Evolutionary conservation across 2,888 invertebrate species (phyloP), one percentile per base, ranked within the genome.

Genomic region (Ferdinandea cuprea): DNA sequence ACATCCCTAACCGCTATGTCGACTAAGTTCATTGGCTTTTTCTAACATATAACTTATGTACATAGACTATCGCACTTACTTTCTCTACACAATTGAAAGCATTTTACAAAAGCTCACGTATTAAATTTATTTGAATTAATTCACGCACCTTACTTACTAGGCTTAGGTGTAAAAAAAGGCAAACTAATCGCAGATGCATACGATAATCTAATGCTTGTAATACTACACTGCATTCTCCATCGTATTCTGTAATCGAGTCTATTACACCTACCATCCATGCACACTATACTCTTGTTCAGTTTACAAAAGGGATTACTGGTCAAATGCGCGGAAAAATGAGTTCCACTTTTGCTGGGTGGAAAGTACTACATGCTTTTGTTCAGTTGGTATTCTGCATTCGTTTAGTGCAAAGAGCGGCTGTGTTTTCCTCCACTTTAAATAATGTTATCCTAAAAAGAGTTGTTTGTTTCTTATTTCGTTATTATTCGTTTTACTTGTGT

Each of bases 231-330:
- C 50, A 59, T 15, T 68, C 58, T 15, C 52, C 42, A 50, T 8
- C 30, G 17, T 59, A n/a, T 71, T n/a, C 35, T 40, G 15, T 52
- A 44, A 59, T 58, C 69, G 15, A 21, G 2, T 25, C 40, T 44
- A 11, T n/a, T 7, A 17, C 42, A 32, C 21, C 32, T 52, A 46
- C 52, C 61, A 40, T 37, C 19, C 44, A 19, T 28, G 35, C 58
- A 40, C 50, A 35, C 46, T 40, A 58, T 61, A 63, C 50, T 25
- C 59, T 58, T 6, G 19, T 48, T 11, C 7, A 19, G n/a, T n/a
- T 19, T 3, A 61, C 50, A 28, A 9, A 76, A 77, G 77, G 77
- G 81, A 77, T 81, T 72, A 66, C 59, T 81, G 71, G 71, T 72
- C 58, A 72, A 77, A 81, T 71, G 66, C 46, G 71, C 52, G 54